Evolutionary conservation across 92 coral and sea anemone species (phyloP).

Genomic region (Heliopora coerulea): DNA sequence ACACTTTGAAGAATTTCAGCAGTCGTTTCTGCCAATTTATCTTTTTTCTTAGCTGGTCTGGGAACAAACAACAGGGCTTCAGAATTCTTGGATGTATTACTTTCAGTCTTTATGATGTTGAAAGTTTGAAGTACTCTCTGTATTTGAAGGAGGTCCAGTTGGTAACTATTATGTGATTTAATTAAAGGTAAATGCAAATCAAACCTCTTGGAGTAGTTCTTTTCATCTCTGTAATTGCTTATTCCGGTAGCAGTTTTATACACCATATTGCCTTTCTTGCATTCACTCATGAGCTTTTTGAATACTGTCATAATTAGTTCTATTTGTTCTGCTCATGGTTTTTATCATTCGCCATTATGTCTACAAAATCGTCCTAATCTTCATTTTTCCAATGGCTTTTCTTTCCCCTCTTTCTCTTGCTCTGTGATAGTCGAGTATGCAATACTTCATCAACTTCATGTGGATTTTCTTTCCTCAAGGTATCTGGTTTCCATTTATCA

Average conservation of each 20-base stretch:
- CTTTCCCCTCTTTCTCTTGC: slow-evolving; percentile 17
- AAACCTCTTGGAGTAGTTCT: slow-evolving; percentile 43
- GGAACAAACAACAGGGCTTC: background rate
- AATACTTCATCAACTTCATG: background rate
- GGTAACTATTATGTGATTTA: slow-evolving; percentile 44
- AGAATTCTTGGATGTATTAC: background rate
- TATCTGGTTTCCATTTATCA: no score
- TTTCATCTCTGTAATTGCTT: slow-evolving; percentile 29
- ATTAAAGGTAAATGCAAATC: slow-evolving; percentile 29
- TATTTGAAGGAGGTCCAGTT: slow-evolving; percentile 26
- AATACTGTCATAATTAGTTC: slow-evolving; percentile 35
- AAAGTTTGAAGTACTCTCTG: slow-evolving; percentile 5
- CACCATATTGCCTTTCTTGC: slow-evolving; percentile 40
- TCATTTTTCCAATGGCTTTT: slow-evolving; percentile 14
- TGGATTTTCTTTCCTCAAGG: background rate
- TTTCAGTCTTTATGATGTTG: background rate
- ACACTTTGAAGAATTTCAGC: slow-evolving; percentile 9
- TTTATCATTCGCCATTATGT: slow-evolving; percentile 38
- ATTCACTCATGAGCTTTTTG: slow-evolving; percentile 42
- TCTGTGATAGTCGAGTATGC: background rate
- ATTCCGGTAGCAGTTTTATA: slow-evolving; percentile 46
- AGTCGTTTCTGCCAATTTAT: slow-evolving; percentile 17
- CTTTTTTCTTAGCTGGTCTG: background rate
- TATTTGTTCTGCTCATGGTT: slow-evolving; percentile 28
- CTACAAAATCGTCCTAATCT: slow-evolving; percentile 32